phyloP scores from a whole-genome alignment of 37 sponge, comb jelly and placozoan species.

The Oscarella lobularis region DNA sequence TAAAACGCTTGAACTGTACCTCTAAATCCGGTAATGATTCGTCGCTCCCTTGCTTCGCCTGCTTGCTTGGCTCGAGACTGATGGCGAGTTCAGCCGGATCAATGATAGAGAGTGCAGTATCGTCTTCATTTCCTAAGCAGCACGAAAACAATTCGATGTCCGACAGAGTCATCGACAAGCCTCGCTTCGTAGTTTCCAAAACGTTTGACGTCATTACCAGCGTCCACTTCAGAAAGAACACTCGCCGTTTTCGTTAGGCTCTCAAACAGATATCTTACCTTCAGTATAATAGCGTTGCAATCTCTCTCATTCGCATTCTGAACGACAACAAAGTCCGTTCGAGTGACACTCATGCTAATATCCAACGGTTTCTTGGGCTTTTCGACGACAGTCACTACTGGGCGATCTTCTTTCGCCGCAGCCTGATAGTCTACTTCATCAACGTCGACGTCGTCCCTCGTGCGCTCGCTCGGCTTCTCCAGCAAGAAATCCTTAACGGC shows the following conservation, averaged over 20 bases:
- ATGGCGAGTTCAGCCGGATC: conserved; percentile 67
- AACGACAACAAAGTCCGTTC: conserved; percentile 86
- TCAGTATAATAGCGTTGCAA: conserved; percentile 77
- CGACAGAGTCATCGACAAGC: not conserved
- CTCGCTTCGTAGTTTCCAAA: too few relatives aligned
- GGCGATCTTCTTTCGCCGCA: too few relatives aligned
- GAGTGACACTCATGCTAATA: conserved; percentile 54
- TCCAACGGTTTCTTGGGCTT: not conserved
- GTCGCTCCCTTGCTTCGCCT: too few relatives aligned
- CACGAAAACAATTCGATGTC: conserved; percentile 76
- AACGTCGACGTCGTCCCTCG: not conserved
- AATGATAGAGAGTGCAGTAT: conserved; percentile 90
- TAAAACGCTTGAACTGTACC: too few relatives aligned
- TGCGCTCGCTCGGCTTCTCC: conserved; percentile 13
- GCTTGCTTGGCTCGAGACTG: conserved; percentile 3
- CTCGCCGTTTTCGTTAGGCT: too few relatives aligned
- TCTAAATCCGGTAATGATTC: too few relatives aligned
- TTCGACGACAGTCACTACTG: not conserved
- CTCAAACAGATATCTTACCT: too few relatives aligned
- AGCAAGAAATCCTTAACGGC: conserved; percentile 53
- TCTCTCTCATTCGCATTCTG: conserved; percentile 44
- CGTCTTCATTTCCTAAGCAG: conserved; percentile 65
- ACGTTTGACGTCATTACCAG: conserved; percentile 14
- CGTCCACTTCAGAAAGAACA: conserved; percentile 59
- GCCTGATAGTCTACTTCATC: not conserved